Evolutionary conservation across 2,888 invertebrate species (phyloP).

Genomic region (Catocala sponsa): DNA sequence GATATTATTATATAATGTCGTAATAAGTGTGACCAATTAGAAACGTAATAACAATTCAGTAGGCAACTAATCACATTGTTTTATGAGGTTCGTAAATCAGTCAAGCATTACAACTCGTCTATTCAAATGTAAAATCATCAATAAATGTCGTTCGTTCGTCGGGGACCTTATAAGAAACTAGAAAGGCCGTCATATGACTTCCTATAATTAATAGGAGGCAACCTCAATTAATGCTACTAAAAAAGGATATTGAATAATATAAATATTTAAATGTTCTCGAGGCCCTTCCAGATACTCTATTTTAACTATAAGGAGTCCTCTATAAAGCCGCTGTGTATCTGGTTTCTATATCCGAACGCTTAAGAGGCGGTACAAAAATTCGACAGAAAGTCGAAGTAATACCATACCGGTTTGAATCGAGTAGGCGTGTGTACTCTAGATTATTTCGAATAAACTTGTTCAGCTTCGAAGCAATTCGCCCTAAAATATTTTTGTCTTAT

Average conservation of each 20-base stretch:
- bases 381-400: conserved; percentile 59
- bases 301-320: conserved; percentile 53
- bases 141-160: conserved; percentile 12
- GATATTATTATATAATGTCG: too few relatives aligned
- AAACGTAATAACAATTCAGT: background rate
- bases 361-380: conserved; percentile 71
- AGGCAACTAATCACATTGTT: conserved; percentile 4
- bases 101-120: conserved; percentile 18
- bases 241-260: conserved; percentile 12
- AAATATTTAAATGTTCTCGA: conserved; percentile 38
- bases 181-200: conserved; percentile 9
- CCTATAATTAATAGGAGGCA: conserved; percentile 13
- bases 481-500: conserved; percentile 52
- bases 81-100: conserved; percentile 15
- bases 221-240: conserved; percentile 3
- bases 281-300: conserved; percentile 56
- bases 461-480: conserved; percentile 26
- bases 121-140: conserved; percentile 18
- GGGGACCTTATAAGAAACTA: conserved; percentile 8
- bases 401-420: conserved; percentile 61
- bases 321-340: conserved; percentile 67
- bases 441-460: conserved; percentile 41
- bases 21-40: background rate
- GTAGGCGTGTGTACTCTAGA: conserved; percentile 51
- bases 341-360: conserved; percentile 72